Base-by-base conservation (phyloP, 2,888 invertebrate genomes). In the Pimpla rufipes region DNA sequence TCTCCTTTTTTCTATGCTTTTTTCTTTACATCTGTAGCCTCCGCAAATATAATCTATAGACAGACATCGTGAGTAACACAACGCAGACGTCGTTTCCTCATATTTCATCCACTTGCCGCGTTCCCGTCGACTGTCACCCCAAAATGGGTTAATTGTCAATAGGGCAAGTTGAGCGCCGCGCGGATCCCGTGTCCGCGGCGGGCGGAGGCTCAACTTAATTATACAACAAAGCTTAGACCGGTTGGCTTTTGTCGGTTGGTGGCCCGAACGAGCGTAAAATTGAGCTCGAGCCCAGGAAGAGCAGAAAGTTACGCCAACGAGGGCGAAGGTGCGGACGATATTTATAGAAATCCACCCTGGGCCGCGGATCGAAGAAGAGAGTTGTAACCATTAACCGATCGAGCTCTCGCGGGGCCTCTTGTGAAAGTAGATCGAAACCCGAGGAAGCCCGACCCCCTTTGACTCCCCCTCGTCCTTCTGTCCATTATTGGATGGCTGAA, bases 341-440 rank as follows among this genome's bases (percentile, higher is more conserved):
- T 86, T 86, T 86, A 85, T 86, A 86, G 86, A 83, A 77, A 77
- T 74, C 67, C 35, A 74, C 75, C 70, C 70, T 75, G 67, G 62
- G 62, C 66, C 79, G 62, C 21, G 80, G 80, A 83, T 83, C 83
- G 74, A 79, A 79, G 74, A 79, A 79, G 45, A 57, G 66, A 59
- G 68, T 21, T 21, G 55, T 50, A 62, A 62, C 73, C 83, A 83
- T 83, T 62, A 67, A 80, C 74, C 68, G 80, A 83, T 80, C 83
- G 83, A 68, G 77, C 73, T 55, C 71, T n/a, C 57, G 79, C n/a
- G n/a, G n/a, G 71, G 66, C 75, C 77, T 83, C 67, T 80, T 83
- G 80, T 80, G 83, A 80, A 83, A 83, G 80, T 83, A 83, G 83
- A 83, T 83, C 83, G 83, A 80, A 83, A 83, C 79, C 68, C 55